Evolutionary conservation across 2,113 vertebrate genomes (phyloP).

Genomic region (Rafetus swinhoei): DNA sequence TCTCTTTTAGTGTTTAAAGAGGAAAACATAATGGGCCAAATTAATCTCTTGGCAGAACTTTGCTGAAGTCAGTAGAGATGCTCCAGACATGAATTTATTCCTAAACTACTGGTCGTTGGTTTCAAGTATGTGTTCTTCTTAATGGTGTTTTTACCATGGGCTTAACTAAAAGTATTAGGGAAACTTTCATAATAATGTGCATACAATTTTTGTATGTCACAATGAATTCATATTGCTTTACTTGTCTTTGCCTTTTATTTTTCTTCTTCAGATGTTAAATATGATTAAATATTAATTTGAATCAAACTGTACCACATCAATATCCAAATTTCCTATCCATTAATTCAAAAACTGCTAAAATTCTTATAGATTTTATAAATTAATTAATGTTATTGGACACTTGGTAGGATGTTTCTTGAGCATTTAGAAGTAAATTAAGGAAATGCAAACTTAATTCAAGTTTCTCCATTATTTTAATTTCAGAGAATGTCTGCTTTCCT

Average conservation of each 20-base stretch:
- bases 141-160: neutral
- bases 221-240: rapidly evolving
- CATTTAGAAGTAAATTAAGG: neutral
- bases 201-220: neutral
- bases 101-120: neutral
- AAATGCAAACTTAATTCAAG: neutral
- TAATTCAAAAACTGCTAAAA: neutral
- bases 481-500: neutral
- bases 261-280: neutral
- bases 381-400: neutral
- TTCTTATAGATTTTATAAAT: neutral
- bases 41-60: neutral
- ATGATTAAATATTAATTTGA: neutral
- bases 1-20: neutral
- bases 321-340: neutral
- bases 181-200: neutral
- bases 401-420: neutral
- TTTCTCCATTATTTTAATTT: neutral
- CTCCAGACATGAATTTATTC: neutral
- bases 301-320: neutral
- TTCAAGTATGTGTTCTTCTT: neutral
- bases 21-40: neutral
- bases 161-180: neutral
- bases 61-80: neutral
- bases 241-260: neutral